Evolutionary conservation across 2,113 vertebrate species (phyloP).

Genomic region (Benitochromis conjunctus): DNA sequence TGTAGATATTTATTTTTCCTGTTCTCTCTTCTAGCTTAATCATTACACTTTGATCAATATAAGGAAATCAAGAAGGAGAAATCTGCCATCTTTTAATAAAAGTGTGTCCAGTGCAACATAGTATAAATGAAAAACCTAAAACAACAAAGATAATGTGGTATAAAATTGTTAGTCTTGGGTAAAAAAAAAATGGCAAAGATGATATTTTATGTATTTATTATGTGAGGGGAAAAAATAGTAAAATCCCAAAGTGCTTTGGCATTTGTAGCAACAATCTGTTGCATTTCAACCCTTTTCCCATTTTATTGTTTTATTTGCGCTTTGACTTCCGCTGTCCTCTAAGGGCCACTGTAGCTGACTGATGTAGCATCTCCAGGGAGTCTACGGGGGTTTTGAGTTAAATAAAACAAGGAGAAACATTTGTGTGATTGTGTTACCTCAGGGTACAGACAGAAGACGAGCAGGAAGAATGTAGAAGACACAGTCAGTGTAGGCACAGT

Average conservation of each 20-base stretch:
- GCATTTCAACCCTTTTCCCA: not conserved
- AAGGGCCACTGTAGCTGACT: not conserved
- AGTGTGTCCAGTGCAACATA: not conserved
- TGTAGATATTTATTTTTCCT: not conserved
- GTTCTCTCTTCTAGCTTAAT: not conserved
- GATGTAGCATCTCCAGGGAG: not conserved
- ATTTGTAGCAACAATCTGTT: not conserved
- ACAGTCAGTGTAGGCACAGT: not conserved
- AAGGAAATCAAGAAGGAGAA: not conserved
- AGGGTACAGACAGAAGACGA: not conserved
- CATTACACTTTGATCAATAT: not conserved
- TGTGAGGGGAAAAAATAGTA: not conserved
- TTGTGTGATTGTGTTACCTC: not conserved
- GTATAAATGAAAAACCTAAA: not conserved
- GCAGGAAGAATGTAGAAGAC: not conserved
- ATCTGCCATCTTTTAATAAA: not conserved
- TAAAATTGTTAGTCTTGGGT: not conserved
- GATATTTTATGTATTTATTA: not conserved
- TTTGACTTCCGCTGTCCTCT: not conserved
- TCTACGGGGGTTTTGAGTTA: not conserved
- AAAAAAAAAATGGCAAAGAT: not conserved
- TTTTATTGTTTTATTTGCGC: conserved; percentile 12
- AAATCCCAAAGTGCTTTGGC: not conserved
- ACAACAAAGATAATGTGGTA: not conserved
- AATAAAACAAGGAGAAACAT: not conserved